Conservation (phyloP, 1,140 invertebrate genomes). For the Eupristina koningsbergeri region DNA sequence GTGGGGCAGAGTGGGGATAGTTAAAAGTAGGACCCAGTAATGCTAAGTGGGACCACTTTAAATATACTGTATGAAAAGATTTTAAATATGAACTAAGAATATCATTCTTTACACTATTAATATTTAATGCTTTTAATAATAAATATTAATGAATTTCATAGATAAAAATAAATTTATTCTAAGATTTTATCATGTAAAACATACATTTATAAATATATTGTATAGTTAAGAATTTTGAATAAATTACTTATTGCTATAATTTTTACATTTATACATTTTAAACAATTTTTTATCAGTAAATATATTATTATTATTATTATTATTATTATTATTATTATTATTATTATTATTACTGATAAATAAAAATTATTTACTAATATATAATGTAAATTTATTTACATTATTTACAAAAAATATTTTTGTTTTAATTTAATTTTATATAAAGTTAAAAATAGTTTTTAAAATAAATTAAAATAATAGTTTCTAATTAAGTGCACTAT, state of each 20-base stretch:
- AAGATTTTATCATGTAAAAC: constrained; percentile 16
- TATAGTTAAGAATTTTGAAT: not conserved
- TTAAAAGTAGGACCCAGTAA: constrained; percentile 36
- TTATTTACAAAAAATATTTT: constrained; percentile 22
- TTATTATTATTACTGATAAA: too few relatives aligned
- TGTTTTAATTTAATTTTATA: not conserved
- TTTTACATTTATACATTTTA: too few relatives aligned
- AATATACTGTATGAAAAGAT: constrained; percentile 20
- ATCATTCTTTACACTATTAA: constrained; percentile 30
- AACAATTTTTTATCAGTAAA: too few relatives aligned
- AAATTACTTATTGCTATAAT: too few relatives aligned
- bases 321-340: too few relatives aligned
- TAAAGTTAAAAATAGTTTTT: not conserved
- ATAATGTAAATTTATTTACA: constrained; percentile 44
- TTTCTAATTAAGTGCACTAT: too few relatives aligned
- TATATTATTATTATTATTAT: not conserved
- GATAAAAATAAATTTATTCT: constrained; percentile 31
- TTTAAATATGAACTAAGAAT: constrained; percentile 17
- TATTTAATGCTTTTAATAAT: constrained; percentile 28
- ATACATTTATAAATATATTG: constrained; percentile 2
- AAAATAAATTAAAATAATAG: too few relatives aligned
- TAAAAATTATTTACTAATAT: too few relatives aligned
- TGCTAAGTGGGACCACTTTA: constrained; percentile 28
- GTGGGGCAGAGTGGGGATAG: constrained; percentile 30
- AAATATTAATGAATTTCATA: constrained; percentile 31